Evolutionary conservation across 2,797 vertebrate species (phyloP), one percentile per base, ranked within the genome.

Genomic region (Hipposideros larvatus): DNA sequence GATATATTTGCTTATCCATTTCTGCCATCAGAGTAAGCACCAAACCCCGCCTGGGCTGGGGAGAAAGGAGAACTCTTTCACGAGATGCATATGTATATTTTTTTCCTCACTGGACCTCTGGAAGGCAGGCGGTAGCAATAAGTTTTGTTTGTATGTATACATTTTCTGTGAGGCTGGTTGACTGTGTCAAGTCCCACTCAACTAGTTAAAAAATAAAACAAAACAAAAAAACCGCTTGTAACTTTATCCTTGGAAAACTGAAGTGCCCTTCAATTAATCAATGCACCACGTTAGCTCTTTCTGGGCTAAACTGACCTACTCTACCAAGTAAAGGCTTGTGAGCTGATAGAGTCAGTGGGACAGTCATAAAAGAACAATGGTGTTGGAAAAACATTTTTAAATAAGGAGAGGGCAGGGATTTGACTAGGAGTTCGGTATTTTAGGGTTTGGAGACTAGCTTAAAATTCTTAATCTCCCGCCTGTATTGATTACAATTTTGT

Each of bases 401-500:
- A 34, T n/a, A 43, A 85, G 11, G 48, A 6, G 9, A 55, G 4
- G n/a, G 6, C 2, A 87, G 13, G 18, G 9, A 63, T 74, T 80
- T 80, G 63, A 86, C 15, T 34, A 91, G 34, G 8, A n/a, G 43
- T 66, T 70, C 6, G 41, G 21, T 71, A 87, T 79, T 90, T 95
- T 28, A 65, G 22, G 93, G 8, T 66, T 75, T 77, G 41, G 46
- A 90, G 8, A 80, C 28, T 57, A 61, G 14, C 55, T 92, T 88
- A 74, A n/a, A 90, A 90, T 90, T 83, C 37, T 61, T 61, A 31
- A 59, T 83, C 28, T 94, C 53, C 37, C 16, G 96, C 13, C n/a
- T 65, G 2, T 68, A 59, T 55, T 63, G 6, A 53, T 82, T 59
- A 9, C 41, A 71, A 80, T 55, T 87, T 80, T 94, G 46, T 4